Evolutionary conservation across 2,113 vertebrate species (phyloP), one percentile per base, ranked within the genome.

Genomic region (Amblyornis subalaris): DNA sequence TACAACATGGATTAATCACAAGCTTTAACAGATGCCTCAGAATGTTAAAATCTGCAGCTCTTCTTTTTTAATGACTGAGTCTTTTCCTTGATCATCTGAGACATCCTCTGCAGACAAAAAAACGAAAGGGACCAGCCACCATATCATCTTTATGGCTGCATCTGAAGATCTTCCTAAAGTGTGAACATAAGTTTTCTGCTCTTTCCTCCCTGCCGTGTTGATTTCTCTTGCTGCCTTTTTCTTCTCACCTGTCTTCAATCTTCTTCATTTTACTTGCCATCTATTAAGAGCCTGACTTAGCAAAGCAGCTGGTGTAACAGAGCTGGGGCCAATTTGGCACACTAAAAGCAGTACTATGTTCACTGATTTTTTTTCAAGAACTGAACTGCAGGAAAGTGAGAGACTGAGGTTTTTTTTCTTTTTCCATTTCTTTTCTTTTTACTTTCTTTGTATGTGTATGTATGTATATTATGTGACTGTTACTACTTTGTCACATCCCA

Each of bases 341-440:
- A 53, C 18, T 57, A 15, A 72, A 92, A 79, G 23, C 23, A 40
- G 24, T 64, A 25, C 9, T 29, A 14, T 50, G 10, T 55, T 85
- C 42, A 42, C 6, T 55, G 15, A 3, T 25, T 70, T 85, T 89
- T 25, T 15, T 33, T 22, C n/a, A 77, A 42, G 14, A 75, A 61
- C 8, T 55, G 64, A 55, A 33, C 17, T 33, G 14, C 18, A 61
- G 8, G 1, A 53, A 89, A 86, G 5, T 36, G 8, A 74, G 24
- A 81, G 16, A 25, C 4, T 17, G 5, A 2, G 0, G 19, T 38
- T 18, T 35, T 15, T 24, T 7, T 10, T 6, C 3, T 23, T 40
- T 44, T 7, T 4, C 6, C 3, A 29, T 25, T 16, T 0, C 1
- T 26, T 36, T 5, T 4, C 6, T 23, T 18, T 24, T 71, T 4